These are phyloP conservation scores for Gonocerus acuteangulatus DNA, from an alignment of 2,888 invertebrate genomes.

Conservation along the genomic window DNA sequence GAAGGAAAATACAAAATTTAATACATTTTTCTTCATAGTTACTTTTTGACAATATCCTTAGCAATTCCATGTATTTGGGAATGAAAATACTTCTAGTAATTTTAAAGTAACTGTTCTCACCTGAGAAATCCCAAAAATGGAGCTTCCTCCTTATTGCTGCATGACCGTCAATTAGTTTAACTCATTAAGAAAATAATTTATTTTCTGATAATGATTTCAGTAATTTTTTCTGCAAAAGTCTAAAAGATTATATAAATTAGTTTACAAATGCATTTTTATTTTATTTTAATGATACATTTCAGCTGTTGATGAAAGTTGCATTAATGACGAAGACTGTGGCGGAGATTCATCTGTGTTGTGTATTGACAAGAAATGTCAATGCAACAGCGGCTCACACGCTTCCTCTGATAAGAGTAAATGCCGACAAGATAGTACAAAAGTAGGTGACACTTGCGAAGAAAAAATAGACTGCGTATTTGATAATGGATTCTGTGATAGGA, in stretches of 20 bases:
- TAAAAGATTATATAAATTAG: too few relatives aligned
- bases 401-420: slow-evolving; percentile 22
- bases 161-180: too few relatives aligned
- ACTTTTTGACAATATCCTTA: too few relatives aligned
- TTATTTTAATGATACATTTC: neutral
- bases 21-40: neutral
- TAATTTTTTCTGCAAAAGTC: neutral
- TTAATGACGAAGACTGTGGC: slow-evolving; percentile 39
- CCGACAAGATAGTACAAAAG: slow-evolving; percentile 6
- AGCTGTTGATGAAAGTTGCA: slow-evolving; percentile 39
- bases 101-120: too few relatives aligned
- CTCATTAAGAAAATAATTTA: too few relatives aligned
- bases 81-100: too few relatives aligned
- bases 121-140: too few relatives aligned
- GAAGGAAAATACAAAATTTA: neutral
- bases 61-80: too few relatives aligned
- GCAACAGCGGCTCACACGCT: slow-evolving; percentile 22
- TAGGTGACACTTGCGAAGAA: slow-evolving; percentile 27
- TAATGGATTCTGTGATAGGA: slow-evolving; percentile 25
- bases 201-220: neutral
- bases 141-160: too few relatives aligned
- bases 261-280: too few relatives aligned
- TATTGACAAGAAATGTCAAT: slow-evolving; percentile 22
- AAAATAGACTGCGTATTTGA: slow-evolving; percentile 31
- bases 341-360: slow-evolving; percentile 19